Conservation (phyloP, 2,113 vertebrate species). For the Myrmophylax atrothorax region DNA sequence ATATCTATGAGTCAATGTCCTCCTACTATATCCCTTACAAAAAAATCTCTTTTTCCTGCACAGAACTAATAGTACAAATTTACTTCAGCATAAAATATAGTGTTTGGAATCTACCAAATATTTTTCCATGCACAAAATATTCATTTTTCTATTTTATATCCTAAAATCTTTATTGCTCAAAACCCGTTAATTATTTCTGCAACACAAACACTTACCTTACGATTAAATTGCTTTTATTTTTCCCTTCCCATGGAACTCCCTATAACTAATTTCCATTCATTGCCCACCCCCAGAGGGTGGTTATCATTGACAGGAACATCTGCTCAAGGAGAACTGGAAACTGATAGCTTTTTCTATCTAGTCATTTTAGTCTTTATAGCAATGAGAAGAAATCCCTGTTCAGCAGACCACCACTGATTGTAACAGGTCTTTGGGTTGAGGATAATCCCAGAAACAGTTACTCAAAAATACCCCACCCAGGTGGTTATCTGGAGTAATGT, state of each 20-base stretch:
- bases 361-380: not conserved
- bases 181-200: not conserved
- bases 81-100: not conserved
- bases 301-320: not conserved
- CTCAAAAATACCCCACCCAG: not conserved
- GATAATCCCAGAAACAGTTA: not conserved
- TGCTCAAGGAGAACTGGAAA: not conserved
- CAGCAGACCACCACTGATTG: not conserved
- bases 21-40: not conserved
- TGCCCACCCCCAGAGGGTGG: not conserved
- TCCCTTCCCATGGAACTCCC: not conserved
- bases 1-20: not conserved
- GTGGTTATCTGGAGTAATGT: not conserved
- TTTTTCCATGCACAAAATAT: not conserved
- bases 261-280: not conserved
- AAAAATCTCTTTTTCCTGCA: not conserved
- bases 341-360: not conserved
- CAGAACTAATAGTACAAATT: not conserved
- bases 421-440: not conserved
- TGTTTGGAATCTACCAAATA: not conserved
- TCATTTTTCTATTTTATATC: not conserved
- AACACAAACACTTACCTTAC: not conserved
- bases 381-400: not conserved
- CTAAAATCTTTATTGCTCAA: not conserved
- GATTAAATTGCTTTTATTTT: slow-evolving; percentile 12